Percentiles rank a stretch among this genome's conserved stretches.
Conservation (phyloP, 2,797 vertebrate genomes). For the Buphagus erythrorhynchus region DNA sequence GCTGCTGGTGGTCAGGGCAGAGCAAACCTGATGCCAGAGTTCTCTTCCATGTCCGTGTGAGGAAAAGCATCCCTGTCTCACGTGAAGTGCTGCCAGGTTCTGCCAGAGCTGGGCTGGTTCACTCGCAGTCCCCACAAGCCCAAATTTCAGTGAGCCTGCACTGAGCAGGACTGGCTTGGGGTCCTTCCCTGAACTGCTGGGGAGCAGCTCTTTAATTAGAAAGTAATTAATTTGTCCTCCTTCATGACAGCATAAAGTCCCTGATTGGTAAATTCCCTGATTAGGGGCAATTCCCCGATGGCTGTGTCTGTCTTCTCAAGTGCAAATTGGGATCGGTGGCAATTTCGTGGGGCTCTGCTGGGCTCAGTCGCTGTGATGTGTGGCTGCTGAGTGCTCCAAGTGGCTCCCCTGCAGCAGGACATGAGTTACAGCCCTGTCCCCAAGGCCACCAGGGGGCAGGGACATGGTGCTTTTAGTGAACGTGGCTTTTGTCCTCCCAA, state of each 20-base stretch:
- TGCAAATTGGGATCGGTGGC: background rate
- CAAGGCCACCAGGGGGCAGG: background rate
- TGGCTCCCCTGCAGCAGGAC: background rate
- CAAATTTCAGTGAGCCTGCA: background rate
- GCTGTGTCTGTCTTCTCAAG: background rate
- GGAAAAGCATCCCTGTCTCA: background rate
- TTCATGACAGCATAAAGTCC: background rate
- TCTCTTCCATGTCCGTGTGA: background rate
- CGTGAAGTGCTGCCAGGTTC: background rate
- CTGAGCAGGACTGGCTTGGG: background rate
- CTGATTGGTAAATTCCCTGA: slow-evolving; percentile 8
- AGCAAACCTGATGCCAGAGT: accelerated
- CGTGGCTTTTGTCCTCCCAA: background rate
- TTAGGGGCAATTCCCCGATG: background rate
- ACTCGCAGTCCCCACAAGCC: background rate
- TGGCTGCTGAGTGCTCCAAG: background rate
- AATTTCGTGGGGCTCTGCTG: background rate
- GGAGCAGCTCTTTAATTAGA: background rate
- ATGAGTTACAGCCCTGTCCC: background rate
- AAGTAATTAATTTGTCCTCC: slow-evolving; percentile 12
- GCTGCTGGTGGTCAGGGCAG: background rate
- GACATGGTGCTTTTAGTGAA: accelerated
- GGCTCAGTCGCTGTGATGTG: background rate
- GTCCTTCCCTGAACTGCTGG: background rate
- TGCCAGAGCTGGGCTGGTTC: background rate